phyloP scores from a whole-genome alignment of 2,888 invertebrate species.

The Girardia tigrina region DNA sequence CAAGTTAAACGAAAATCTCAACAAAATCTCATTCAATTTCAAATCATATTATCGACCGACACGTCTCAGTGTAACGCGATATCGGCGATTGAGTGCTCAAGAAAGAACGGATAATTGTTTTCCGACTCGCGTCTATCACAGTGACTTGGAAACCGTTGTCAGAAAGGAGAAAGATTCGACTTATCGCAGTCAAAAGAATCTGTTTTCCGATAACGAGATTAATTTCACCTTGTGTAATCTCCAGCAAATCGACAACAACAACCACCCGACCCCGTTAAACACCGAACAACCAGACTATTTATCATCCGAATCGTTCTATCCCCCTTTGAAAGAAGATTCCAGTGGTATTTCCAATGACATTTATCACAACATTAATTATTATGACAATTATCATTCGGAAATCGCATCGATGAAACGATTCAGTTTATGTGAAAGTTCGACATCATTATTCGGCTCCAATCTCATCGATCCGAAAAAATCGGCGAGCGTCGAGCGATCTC shows the following conservation, averaged over 20 bases:
- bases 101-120: background rate
- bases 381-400: no score
- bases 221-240: slow-evolving; percentile 18
- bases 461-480: background rate
- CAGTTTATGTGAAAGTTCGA: background rate
- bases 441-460: background rate
- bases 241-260: no score
- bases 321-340: background rate
- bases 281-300: slow-evolving; percentile 14
- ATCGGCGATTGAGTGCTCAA: slow-evolving; percentile 5
- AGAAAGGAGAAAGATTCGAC: background rate
- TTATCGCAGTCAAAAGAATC: slow-evolving; percentile 4
- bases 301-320: background rate
- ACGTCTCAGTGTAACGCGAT: background rate
- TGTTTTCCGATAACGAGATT: background rate
- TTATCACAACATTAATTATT: background rate
- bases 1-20: slow-evolving; percentile 11
- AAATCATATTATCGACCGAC: slow-evolving; percentile 8
- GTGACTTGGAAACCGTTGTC: background rate
- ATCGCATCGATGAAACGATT: slow-evolving; percentile 12
- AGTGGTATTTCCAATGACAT: background rate
- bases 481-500: slow-evolving; percentile 5
- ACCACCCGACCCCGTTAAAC: background rate
- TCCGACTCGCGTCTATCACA: slow-evolving; percentile 3
- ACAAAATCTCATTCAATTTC: background rate